phyloP scores from a whole-genome alignment of 2,797 vertebrate genomes.

The Gadopsis marmoratus region DNA sequence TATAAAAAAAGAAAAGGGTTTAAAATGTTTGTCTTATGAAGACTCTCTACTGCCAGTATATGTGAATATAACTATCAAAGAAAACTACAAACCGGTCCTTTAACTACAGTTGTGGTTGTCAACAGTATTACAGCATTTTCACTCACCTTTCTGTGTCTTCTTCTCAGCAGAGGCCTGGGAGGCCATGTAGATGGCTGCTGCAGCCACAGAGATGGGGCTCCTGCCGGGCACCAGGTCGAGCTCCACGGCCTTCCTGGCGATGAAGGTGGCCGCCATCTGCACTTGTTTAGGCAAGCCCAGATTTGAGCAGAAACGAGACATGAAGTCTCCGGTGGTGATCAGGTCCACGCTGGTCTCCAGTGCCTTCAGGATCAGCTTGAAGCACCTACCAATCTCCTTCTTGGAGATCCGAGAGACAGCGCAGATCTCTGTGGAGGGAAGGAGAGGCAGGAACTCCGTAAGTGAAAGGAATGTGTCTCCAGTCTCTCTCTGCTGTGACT shows the following conservation, averaged over 20 bases:
- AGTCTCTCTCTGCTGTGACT: not conserved
- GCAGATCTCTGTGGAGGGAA: conserved; percentile 91
- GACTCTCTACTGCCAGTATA: not conserved
- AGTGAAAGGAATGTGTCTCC: not conserved
- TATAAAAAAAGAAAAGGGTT: not conserved
- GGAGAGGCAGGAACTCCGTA: not conserved
- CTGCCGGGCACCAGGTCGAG: conserved; percentile 96
- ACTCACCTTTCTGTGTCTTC: conserved; percentile 96
- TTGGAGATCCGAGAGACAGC: conserved; percentile 98
- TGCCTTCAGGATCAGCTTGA: conserved; percentile 95
- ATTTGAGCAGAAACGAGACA: conserved; percentile 97
- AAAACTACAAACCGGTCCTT: not conserved
- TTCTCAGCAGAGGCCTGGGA: conserved; percentile 98
- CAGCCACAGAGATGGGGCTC: conserved; percentile 98
- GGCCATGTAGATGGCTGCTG: conserved; percentile 99
- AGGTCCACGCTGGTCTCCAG: conserved; percentile 98
- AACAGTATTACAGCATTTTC: accelerated
- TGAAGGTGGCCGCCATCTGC: conserved; percentile 97
- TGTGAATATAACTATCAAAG: not conserved
- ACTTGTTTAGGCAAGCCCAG: conserved; percentile 97
- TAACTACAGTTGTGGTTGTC: too few species aligned
- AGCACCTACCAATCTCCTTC: conserved; percentile 98
- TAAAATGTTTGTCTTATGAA: not conserved
- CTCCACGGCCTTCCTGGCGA: conserved; percentile 97
- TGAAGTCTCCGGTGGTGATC: conserved; percentile 99